Evolutionary conservation across 1,140 invertebrate species (phyloP), one percentile per base, ranked within the genome.

Genomic region (Apis cerana): DNA sequence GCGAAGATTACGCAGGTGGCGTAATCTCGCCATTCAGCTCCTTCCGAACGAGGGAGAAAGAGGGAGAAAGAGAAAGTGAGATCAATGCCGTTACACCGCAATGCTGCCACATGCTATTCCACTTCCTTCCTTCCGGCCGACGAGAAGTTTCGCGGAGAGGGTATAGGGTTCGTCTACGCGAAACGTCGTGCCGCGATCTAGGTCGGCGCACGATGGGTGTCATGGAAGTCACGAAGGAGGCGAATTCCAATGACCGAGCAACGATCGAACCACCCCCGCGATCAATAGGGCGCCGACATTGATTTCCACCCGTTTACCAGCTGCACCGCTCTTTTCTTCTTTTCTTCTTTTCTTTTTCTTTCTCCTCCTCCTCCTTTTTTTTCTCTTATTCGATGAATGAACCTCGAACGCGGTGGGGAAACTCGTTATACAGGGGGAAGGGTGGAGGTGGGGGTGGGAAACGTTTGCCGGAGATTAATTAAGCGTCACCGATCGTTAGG

Each of bases 81-180:
- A 87, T 84, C 82, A 87, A 88, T 85, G 85, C 64, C 86, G 82
- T 84, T 84, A 70, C 58, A 65, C 61, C 83, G 86, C 87, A 85
- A 85, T 64, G 85, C 86, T 85, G 79, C 64, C 75, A 84, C 82
- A 88, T 75, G 75, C 75, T 74, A 65, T 71, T 79, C 76, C 76
- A 43, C 76, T 87, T 87, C 71, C 85, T 87, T 86, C 81, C 56
- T 68, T 56, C 64, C 65, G 50, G 50, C 33, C 62, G 70, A 75
- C 27, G 52, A 17, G 79, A 87, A 83, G 64, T 84, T 84, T 75
- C 65, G 52, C 71, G 69, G 58, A 17, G 64, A 43, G 33, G 33
- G 33, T 33, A 33, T 33, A 27, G 67, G 62, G 65, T 82, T 75
- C 82, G 82, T 88, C 77, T 75, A 76, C 61, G 67, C 67, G 81